Evolutionary conservation across 2,888 invertebrate genomes (phyloP), one percentile per base, ranked within the genome.

Genomic region (Trissolcus brochymenae): DNA sequence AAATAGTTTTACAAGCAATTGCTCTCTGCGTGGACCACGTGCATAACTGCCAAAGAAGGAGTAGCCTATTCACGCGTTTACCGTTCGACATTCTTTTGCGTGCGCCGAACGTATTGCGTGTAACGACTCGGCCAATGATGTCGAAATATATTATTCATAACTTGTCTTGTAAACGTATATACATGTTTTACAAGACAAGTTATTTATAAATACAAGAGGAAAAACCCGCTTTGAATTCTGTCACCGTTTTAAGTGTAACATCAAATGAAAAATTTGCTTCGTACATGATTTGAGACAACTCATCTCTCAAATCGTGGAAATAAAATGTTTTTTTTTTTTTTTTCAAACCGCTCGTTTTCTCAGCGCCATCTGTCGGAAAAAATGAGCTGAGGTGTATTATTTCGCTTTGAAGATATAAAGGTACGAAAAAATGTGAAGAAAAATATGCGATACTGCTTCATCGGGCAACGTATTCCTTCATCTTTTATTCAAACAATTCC

Each of bases 21-120:
- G 46, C 46, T 16, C 46, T 46, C 46, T 46, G n/a, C 14, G 54
- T 40, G 64, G 53, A 57, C 55, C 60, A 14, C 51, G 57, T 60
- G 60, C 51, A 68, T 72, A 70, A 51, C 41, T 54, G 14, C 62
- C 59, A 56, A 65, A 65, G 56, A 29, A 66, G 65, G 64, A 53
- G 65, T 62, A 74, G 59, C 50, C 61, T 68, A 70, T 74, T 68
- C 73, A 74, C 55, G 62, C 66, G 62, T 78, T 75, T 78, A 78
- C 78, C 74, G 78, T 78, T 75, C 59, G 64, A 66, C 75, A 76
- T 70, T 76, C 75, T 71, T 78, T 73, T 53, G 66, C 78, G 70
- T 66, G 73, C 64, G 57, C 17, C 64, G 53, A 76, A 76, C 16
- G 9, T 73, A 55, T 61, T 51, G 66, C 59, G 61, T 71, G 56